phyloP scores from a whole-genome alignment of 30 jellyfish, hydroid and myxozoan genomes.

The Hydractinia symbiolongicarpus region DNA sequence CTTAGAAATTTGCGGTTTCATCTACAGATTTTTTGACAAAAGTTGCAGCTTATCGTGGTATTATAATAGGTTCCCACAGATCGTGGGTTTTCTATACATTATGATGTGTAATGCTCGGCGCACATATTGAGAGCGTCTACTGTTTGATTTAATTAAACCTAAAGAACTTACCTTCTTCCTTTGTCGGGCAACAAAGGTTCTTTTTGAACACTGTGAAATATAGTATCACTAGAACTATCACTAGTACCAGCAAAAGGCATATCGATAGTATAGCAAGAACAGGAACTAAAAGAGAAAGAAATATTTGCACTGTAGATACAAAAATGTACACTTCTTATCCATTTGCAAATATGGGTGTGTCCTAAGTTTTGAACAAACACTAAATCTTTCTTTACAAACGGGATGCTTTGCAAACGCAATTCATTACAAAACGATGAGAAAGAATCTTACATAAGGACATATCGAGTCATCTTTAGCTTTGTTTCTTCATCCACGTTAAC shows the following conservation, averaged over 20 bases:
- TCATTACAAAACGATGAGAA: background rate
- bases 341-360: too few relatives aligned
- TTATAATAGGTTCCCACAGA: too few relatives aligned
- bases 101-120: too few relatives aligned
- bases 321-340: background rate
- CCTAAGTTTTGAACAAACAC: too few relatives aligned
- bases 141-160: too few relatives aligned
- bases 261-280: constrained; percentile 31
- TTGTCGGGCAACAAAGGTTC: background rate
- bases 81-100: too few relatives aligned
- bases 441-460: constrained; percentile 25
- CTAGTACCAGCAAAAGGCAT: constrained; percentile 15
- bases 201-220: constrained; percentile 23
- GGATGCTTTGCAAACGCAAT: too few relatives aligned
- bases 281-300: constrained; percentile 30
- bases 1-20: too few relatives aligned
- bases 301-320: background rate
- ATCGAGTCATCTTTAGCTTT: constrained; percentile 34
- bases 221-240: constrained; percentile 20
- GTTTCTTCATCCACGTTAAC: constrained; percentile 19
- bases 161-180: background rate
- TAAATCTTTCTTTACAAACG: too few relatives aligned
- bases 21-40: too few relatives aligned
- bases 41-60: too few relatives aligned
- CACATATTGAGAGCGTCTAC: too few relatives aligned